Conservation (phyloP, 2,113 vertebrate genomes). For the Hiodon alosoides region DNA sequence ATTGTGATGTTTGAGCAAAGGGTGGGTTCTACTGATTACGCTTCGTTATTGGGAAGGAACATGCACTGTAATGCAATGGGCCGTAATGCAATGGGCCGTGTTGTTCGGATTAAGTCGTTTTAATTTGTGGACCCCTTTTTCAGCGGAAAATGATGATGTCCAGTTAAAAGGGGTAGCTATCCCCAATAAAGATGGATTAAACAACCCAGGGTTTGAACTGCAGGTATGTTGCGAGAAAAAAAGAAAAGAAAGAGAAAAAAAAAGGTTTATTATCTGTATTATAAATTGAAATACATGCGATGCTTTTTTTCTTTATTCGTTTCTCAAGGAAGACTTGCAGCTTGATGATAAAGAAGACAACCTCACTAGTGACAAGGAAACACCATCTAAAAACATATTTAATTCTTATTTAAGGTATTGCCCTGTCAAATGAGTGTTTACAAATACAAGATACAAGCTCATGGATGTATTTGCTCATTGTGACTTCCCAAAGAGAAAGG, state of each 20-base stretch:
- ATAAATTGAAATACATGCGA: neutral
- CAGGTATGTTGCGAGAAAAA: slow-evolving; percentile 41
- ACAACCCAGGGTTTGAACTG: slow-evolving; percentile 53
- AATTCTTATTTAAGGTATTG: slow-evolving; percentile 53
- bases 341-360: too few relatives aligned
- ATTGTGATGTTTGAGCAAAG: too few relatives aligned
- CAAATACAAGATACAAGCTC: neutral
- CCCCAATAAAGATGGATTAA: slow-evolving; percentile 34
- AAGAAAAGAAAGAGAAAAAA: neutral
- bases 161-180: slow-evolving; percentile 20
- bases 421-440: neutral
- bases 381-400: slow-evolving; percentile 33
- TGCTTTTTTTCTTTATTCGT: too few relatives aligned
- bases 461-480: neutral
- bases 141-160: slow-evolving; percentile 40
- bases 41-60: neutral
- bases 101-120: neutral
- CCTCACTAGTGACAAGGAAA: neutral
- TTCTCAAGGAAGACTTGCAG: too few relatives aligned
- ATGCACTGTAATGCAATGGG: neutral
- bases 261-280: neutral
- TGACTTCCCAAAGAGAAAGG: too few relatives aligned
- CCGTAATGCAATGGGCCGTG: neutral
- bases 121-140: neutral
- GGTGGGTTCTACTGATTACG: too few relatives aligned